Evolutionary conservation across 2,797 vertebrate genomes (phyloP).

Genomic region (Mus caroli): DNA sequence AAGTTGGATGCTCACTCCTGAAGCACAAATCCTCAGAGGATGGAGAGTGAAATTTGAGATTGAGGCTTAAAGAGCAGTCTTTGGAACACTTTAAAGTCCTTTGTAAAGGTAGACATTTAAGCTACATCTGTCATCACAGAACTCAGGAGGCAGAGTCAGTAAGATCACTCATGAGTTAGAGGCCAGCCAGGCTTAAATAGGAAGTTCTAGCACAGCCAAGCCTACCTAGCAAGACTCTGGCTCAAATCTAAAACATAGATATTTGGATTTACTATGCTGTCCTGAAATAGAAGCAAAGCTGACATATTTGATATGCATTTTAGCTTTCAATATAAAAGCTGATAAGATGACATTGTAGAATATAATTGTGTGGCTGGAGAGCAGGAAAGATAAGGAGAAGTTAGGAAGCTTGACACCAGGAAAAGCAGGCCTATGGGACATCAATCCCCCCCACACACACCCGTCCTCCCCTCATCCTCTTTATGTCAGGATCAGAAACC

Average conservation of each 20-base stretch:
- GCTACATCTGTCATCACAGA: not conserved
- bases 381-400: not conserved
- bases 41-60: not conserved
- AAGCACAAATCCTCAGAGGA: not conserved
- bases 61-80: not conserved
- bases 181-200: not conserved
- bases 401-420: not conserved
- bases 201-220: not conserved
- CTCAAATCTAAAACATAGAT: not conserved
- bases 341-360: slow-evolving; percentile 13
- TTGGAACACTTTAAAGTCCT: not conserved
- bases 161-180: not conserved
- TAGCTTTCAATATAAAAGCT: slow-evolving; percentile 35
- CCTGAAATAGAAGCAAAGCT: not conserved
- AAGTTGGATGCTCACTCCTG: not conserved
- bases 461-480: not conserved
- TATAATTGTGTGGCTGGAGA: not conserved
- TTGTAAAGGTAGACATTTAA: slow-evolving; percentile 20
- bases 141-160: not conserved
- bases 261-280: not conserved
- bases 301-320: slow-evolving; percentile 26
- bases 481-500: not conserved
- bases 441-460: accelerated
- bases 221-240: not conserved
- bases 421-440: not conserved